Percentiles rank a stretch among this genome's conserved stretches.
These are phyloP conservation scores for Tretioscincus oriximinensis DNA, from an alignment of 2,113 vertebrate genomes.

Conservation along the genomic window DNA sequence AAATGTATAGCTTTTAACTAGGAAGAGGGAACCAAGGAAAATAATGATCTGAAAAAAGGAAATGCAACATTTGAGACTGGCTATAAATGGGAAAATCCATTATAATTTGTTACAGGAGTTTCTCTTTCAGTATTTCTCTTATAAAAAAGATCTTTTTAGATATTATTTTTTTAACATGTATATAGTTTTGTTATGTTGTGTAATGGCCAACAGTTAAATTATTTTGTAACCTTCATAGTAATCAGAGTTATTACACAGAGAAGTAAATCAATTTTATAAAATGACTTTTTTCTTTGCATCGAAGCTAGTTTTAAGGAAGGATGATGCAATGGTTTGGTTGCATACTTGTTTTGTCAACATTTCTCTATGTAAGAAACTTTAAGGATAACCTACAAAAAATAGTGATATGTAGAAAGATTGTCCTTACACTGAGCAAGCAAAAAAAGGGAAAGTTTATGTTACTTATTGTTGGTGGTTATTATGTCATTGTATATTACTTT, in stretches of 20 bases:
- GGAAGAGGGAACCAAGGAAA: too few species aligned
- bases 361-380: too few species aligned
- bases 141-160: too few species aligned
- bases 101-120: slow-evolving; percentile 37
- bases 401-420: background rate
- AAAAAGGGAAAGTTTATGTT: background rate
- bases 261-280: slow-evolving; percentile 49
- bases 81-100: slow-evolving; percentile 51
- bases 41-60: slow-evolving; percentile 9
- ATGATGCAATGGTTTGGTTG: slow-evolving; percentile 1
- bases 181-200: too few species aligned
- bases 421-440: background rate
- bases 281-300: slow-evolving; percentile 51
- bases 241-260: slow-evolving; percentile 38
- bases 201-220: too few species aligned
- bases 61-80: slow-evolving; percentile 49
- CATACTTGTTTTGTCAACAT: background rate
- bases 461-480: background rate
- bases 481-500: background rate
- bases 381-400: background rate
- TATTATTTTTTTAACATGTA: too few species aligned
- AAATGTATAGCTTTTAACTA: too few species aligned
- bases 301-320: slow-evolving; percentile 53
- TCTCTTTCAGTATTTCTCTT: too few species aligned
- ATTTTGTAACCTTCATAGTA: slow-evolving; percentile 44